A percentile compares a stretch with the other conserved stretches of the same genome.
These are phyloP conservation scores for Tragelaphus imberbis DNA, from an alignment of 2,113 vertebrate genomes.

Conservation along the genomic window DNA sequence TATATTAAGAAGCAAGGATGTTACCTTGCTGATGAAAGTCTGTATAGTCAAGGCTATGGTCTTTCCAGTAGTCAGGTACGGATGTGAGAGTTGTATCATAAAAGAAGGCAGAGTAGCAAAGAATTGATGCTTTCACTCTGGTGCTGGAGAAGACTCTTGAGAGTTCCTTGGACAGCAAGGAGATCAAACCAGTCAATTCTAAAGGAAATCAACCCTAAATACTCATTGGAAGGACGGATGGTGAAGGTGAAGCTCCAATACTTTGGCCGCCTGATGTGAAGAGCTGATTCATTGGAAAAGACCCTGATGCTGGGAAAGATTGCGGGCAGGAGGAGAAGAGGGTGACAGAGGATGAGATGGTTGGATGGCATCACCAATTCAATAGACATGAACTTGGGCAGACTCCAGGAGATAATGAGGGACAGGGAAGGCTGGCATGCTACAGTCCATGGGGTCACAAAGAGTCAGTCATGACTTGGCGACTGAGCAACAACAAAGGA, in stretches of 20 bases:
- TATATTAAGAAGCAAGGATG: background rate
- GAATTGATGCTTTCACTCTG: background rate
- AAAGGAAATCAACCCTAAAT: background rate
- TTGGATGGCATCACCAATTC: background rate
- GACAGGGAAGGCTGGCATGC: background rate
- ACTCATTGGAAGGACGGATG: background rate
- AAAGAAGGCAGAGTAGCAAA: background rate
- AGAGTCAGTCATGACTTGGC: background rate
- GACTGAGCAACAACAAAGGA: background rate
- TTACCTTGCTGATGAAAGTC: background rate
- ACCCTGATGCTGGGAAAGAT: background rate
- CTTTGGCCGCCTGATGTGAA: background rate
- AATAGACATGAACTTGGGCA: background rate
- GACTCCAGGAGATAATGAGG: background rate
- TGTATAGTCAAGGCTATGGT: background rate
- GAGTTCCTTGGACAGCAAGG: background rate
- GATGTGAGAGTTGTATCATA: background rate
- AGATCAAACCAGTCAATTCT: background rate
- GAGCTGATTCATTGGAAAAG: background rate
- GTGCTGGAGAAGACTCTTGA: background rate
- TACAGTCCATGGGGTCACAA: background rate
- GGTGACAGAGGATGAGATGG: background rate
- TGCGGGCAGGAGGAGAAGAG: background rate
- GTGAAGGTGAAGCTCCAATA: background rate
- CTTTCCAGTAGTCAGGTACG: background rate